Percentiles rank a stretch among this genome's conserved stretches.
These are phyloP conservation scores for Carabus problematicus DNA, from an alignment of 2,888 invertebrate genomes.

Conservation along the genomic window DNA sequence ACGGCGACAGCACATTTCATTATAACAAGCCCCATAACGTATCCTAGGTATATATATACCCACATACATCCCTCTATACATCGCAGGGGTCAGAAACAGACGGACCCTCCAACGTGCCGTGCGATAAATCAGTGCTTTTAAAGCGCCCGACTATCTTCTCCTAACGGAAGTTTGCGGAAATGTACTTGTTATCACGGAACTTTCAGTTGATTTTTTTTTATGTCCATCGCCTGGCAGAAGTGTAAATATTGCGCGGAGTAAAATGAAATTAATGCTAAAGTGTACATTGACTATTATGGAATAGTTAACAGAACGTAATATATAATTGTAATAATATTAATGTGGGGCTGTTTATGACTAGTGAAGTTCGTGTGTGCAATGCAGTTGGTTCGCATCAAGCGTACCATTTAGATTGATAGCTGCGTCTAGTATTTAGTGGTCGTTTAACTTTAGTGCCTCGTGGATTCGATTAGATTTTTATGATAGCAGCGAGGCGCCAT, in stretches of 20 bases:
- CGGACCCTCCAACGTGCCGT: neutral
- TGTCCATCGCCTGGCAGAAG: slow-evolving; percentile 3
- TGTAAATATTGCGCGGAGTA: slow-evolving; percentile 27
- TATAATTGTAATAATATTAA: too few species aligned
- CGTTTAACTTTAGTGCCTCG: slow-evolving; percentile 40
- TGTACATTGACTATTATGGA: too few species aligned
- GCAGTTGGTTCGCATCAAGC: neutral
- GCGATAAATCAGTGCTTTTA: slow-evolving; percentile 38
- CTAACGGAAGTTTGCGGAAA: slow-evolving; percentile 37
- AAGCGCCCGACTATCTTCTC: slow-evolving; percentile 20
- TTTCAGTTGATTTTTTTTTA: slow-evolving; percentile 32
- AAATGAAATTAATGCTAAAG: slow-evolving; percentile 9
- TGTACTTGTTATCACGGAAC: slow-evolving; percentile 38
- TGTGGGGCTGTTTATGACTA: slow-evolving; percentile 14
- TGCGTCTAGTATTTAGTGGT: slow-evolving; percentile 35
- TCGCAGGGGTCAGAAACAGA: neutral
- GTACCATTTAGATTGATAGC: slow-evolving; percentile 27
- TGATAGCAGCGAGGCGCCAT: slow-evolving; percentile 37
- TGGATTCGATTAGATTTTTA: slow-evolving; percentile 41
- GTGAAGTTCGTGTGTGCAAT: slow-evolving; percentile 2
- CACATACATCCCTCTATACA: neutral
- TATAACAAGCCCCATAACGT: slow-evolving; percentile 41
- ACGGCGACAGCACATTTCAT: slow-evolving; percentile 41
- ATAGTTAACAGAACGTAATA: too few species aligned
- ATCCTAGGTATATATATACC: neutral